Conservation (phyloP, 2,888 invertebrate species). For the Neuroscelio doddi region DNA sequence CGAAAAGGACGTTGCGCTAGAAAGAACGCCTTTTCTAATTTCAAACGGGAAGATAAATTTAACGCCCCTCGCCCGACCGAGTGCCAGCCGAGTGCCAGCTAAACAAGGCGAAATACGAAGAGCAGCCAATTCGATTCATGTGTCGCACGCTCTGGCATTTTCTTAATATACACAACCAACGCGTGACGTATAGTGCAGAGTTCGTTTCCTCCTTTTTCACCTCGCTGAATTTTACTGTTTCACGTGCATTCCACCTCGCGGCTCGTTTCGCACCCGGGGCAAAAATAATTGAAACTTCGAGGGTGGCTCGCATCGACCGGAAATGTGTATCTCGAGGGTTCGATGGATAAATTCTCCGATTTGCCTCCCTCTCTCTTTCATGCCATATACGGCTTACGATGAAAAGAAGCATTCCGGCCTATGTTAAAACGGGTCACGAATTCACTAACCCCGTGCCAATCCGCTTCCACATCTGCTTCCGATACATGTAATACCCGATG, state of each 20-base stretch:
- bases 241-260: constrained; percentile 5
- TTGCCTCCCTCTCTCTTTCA: background rate
- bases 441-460: constrained; percentile 1
- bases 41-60: constrained; percentile 67
- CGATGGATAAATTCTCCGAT: constrained; percentile 13
- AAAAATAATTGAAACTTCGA: constrained; percentile 53
- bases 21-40: constrained; percentile 64
- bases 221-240: background rate
- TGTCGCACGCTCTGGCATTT: constrained; percentile 63
- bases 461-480: background rate
- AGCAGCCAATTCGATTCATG: constrained; percentile 64
- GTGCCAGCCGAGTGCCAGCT: no score
- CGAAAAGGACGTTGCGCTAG: constrained; percentile 34
- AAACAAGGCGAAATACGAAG: constrained; percentile 45
- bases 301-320: constrained; percentile 8
- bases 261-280: background rate
- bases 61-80: constrained; percentile 31
- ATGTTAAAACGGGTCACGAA: constrained; percentile 11
- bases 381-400: constrained; percentile 1
- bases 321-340: constrained; percentile 28
- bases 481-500: no score
- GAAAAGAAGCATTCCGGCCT: constrained; percentile 4
- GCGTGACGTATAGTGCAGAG: constrained; percentile 57
- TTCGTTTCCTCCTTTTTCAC: constrained; percentile 1
- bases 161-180: constrained; percentile 63